Conservation (phyloP, 92 coral and sea anemone genomes). For the Pocillopora meandrina region DNA sequence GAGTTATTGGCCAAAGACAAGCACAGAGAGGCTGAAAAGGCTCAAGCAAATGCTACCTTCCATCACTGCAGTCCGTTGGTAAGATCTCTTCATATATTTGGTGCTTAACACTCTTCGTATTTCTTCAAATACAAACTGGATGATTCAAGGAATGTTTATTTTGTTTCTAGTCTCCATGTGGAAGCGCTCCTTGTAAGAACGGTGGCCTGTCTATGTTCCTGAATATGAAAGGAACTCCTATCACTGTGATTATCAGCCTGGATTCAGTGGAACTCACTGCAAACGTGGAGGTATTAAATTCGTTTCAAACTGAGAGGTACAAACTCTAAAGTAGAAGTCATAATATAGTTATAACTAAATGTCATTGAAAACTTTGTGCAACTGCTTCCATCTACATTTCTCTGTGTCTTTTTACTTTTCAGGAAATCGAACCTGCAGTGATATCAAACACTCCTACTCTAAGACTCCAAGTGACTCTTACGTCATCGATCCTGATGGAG, state of each 20-base stretch:
- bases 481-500: neutral
- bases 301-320: neutral
- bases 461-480: conserved; percentile 16
- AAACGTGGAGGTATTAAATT: neutral
- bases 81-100: neutral
- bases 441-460: neutral
- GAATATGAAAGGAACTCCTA: neutral
- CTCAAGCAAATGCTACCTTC: neutral
- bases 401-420: neutral
- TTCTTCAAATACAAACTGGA: too few relatives aligned
- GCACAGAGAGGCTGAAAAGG: too few relatives aligned
- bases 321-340: too few relatives aligned
- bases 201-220: neutral
- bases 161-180: too few relatives aligned
- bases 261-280: too few relatives aligned
- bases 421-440: neutral
- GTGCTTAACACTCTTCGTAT: neutral
- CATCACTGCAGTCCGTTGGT: neutral
- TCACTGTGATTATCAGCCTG: too few relatives aligned
- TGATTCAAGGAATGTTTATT: too few relatives aligned
- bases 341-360: too few relatives aligned
- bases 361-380: too few relatives aligned
- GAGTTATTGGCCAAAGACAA: too few relatives aligned
- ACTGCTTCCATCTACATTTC: too few relatives aligned
- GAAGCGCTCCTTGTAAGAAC: too few relatives aligned